Conservation (phyloP, 1,140 invertebrate genomes). For the Rhyacophila brunnea region DNA sequence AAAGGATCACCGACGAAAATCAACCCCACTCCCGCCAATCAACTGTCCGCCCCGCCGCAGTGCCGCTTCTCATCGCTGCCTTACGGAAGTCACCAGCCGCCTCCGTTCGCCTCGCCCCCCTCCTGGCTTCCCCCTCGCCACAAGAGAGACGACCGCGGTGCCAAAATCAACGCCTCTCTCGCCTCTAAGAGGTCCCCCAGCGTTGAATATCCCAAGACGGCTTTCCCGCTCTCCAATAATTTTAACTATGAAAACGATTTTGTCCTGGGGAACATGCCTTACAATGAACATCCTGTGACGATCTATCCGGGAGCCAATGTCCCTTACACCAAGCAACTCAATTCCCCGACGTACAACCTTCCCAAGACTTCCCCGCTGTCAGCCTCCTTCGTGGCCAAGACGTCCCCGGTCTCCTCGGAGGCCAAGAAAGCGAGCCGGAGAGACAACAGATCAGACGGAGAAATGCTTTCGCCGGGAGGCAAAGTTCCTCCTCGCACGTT, state of each 20-base stretch:
- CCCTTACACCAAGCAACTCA: conserved; percentile 46
- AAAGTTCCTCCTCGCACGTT: conserved; percentile 68
- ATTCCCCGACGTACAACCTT: conserved; percentile 49
- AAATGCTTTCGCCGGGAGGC: conserved; percentile 52
- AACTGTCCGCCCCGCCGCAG: conserved; percentile 56
- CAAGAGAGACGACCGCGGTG: conserved; percentile 17
- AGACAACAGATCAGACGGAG: conserved; percentile 46
- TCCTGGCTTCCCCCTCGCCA: conserved; percentile 50
- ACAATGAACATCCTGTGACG: conserved; percentile 62
- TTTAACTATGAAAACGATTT: conserved; percentile 52
- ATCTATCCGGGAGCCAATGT: conserved; percentile 58
- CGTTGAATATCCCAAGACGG: conserved; percentile 44
- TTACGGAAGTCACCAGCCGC: conserved; percentile 51
- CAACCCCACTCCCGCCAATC: conserved; percentile 36
- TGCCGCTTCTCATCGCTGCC: conserved; percentile 68
- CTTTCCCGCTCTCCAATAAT: conserved; percentile 45
- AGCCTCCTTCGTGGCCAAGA: conserved; percentile 43
- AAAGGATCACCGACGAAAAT: conserved; percentile 44
- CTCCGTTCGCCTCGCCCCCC: conserved; percentile 39
- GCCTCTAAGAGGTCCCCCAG: conserved; percentile 47
- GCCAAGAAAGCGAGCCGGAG: conserved; percentile 15
- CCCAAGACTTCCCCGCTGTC: conserved; percentile 43
- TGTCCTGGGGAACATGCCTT: conserved; percentile 48
- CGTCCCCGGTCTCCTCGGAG: conserved; percentile 32
- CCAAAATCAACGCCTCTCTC: conserved; percentile 33